These are phyloP conservation scores for Miichthys miiuy DNA, from an alignment of 2,797 vertebrate genomes.

Conservation along the genomic window DNA sequence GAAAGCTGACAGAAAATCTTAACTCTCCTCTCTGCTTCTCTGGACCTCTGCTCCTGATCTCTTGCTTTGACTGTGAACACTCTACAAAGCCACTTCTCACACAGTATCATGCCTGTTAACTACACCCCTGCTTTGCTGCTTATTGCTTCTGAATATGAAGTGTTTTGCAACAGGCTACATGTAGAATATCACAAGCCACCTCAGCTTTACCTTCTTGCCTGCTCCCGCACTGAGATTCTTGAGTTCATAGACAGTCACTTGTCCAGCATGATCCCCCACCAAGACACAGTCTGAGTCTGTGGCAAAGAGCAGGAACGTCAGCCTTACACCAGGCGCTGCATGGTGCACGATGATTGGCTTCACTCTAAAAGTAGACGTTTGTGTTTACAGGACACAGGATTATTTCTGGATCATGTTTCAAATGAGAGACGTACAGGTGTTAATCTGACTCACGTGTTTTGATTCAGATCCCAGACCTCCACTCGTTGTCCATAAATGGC, in stretches of 20 bases:
- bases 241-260: constrained; percentile 87
- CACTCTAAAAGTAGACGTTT: constrained; percentile 76
- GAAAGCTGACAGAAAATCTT: neutral
- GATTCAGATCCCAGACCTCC: constrained; percentile 92
- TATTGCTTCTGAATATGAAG: neutral
- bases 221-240: constrained; percentile 76
- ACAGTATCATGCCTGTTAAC: neutral
- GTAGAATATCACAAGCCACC: neutral
- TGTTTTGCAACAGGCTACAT: neutral
- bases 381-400: neutral
- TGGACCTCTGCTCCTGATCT: neutral
- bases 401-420: neutral
- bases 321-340: constrained; percentile 76
- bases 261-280: constrained; percentile 89
- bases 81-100: neutral
- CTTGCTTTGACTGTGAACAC: neutral
- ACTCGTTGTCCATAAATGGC: constrained; percentile 83
- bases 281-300: constrained; percentile 86
- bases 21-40: neutral
- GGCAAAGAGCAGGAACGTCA: constrained; percentile 87
- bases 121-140: neutral
- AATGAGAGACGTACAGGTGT: neutral
- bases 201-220: constrained; percentile 76
- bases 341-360: constrained; percentile 81
- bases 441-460: constrained; percentile 85